A percentile compares a stretch with the other conserved stretches of the same genome.
phyloP scores from a whole-genome alignment of 1,140 invertebrate genomes.

The Drosophila fuyamai region DNA sequence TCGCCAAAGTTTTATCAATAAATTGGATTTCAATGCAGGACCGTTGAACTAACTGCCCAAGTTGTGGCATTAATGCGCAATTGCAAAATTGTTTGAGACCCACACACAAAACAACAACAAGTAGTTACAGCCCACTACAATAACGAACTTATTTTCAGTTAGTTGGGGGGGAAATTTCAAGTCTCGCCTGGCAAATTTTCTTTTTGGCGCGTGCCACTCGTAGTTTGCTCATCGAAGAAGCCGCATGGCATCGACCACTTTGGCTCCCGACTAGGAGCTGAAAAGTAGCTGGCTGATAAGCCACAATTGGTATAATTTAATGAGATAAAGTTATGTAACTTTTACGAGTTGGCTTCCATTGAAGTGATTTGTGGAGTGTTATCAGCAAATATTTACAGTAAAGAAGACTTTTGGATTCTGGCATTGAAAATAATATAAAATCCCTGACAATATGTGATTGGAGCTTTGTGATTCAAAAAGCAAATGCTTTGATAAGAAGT shows the following conservation, averaged over 20 bases:
- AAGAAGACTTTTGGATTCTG: not conserved
- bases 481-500: conserved; percentile 20
- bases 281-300: conserved; percentile 6
- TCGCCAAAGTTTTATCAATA: conserved; percentile 78
- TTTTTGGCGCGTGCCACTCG: conserved; percentile 66
- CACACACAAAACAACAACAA: conserved; percentile 23
- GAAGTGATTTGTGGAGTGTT: not conserved
- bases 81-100: conserved; percentile 64
- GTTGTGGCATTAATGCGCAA: conserved; percentile 66
- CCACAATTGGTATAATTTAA: not conserved
- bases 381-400: not conserved
- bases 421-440: not conserved
- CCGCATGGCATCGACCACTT: conserved; percentile 34
- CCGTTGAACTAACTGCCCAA: conserved; percentile 61
- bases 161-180: conserved; percentile 11
- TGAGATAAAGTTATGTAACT: conserved; percentile 9
- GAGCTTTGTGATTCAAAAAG: conserved; percentile 15
- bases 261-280: conserved; percentile 13
- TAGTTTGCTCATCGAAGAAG: conserved; percentile 25
- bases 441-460: conserved; percentile 1
- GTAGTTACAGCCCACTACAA: conserved; percentile 22
- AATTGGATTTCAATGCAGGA: conserved; percentile 61
- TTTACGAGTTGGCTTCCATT: not conserved
- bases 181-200: conserved; percentile 21
- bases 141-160: conserved; percentile 54